Evolutionary conservation across 2,797 vertebrate species (phyloP), one percentile per base, ranked within the genome.

Genomic region (Acanthis flammea): DNA sequence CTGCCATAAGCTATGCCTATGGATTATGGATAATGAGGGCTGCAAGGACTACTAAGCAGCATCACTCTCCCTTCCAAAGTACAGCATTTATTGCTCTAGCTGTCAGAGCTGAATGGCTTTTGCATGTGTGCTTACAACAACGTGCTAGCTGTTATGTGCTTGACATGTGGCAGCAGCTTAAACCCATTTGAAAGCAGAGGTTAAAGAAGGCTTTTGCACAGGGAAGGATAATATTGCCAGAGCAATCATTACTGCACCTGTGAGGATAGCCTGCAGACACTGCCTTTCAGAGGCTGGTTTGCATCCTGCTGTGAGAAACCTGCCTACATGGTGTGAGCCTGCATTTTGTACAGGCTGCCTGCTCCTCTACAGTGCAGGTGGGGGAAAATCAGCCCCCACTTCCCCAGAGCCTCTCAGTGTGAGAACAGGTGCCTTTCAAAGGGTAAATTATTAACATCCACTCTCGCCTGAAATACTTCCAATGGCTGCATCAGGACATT

Each of bases 31-130:
- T 70, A 92, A 79, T 5, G 30, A 90, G 30, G 21, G 10, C 35
- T 77, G 12, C 39, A 86, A 77, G 54, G 37, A 66, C 35, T 24
- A 62, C 33, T 45, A 81, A 63, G 30, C 57, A 80, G 35, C 39
- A 84, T 41, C 37, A 68, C 10, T 62, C 48, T 86, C 24, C 31
- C 54, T 89, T 90, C 39, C 50, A 55, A 86, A 90, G 23, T 22
- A 22, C 6, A 73, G 16, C 6, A 1, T 75, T 92, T 92, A 82
- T 67, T 93, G 71, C 55, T 42, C 4, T 27, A 60, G 63, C 53
- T 93, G 54, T 86, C 67, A 92, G 55, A 88, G 73, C 45, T 74
- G 57, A 84, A 82, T 16, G 24, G 54, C n/a, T 92, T 90, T 75
- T 67, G 10, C 66, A 82, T 28, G 70, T 66, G 33, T 62, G 37